phyloP scores from a whole-genome alignment of 1,140 invertebrate genomes.

The Drosophila lini region DNA sequence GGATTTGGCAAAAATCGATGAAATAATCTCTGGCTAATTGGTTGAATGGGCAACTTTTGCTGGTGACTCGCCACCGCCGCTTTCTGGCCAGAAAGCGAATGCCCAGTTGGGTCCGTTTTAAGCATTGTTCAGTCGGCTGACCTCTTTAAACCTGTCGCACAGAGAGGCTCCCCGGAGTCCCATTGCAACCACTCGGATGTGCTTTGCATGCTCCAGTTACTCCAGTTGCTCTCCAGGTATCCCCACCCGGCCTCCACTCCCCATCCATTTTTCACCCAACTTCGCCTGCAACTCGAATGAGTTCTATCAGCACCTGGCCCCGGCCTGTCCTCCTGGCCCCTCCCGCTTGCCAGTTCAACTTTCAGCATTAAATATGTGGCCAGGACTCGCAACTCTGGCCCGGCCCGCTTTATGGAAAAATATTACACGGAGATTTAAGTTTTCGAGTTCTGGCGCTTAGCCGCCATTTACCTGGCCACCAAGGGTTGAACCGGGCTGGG shows the following conservation, averaged over 20 bases:
- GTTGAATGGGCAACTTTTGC: slow-evolving; percentile 50
- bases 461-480: slow-evolving; percentile 68
- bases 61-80: slow-evolving; percentile 15
- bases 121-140: slow-evolving; percentile 53
- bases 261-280: slow-evolving; percentile 26
- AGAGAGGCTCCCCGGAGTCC: slow-evolving; percentile 35
- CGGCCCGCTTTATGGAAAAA: slow-evolving; percentile 67
- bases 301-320: slow-evolving; percentile 54
- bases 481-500: slow-evolving; percentile 17
- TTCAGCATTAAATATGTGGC: slow-evolving; percentile 78
- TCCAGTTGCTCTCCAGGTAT: slow-evolving; percentile 28
- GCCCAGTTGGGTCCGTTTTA: slow-evolving; percentile 49
- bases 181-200: slow-evolving; percentile 72
- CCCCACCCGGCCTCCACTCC: slow-evolving; percentile 5
- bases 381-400: slow-evolving; percentile 29
- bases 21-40: slow-evolving; percentile 58
- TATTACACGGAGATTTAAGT: slow-evolving; percentile 79
- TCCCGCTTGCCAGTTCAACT: slow-evolving; percentile 40
- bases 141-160: slow-evolving; percentile 55
- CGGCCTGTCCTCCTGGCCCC: slow-evolving; percentile 10
- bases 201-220: slow-evolving; percentile 76
- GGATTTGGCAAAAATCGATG: slow-evolving; percentile 44
- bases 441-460: slow-evolving; percentile 62
- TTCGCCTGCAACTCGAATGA: slow-evolving; percentile 49
- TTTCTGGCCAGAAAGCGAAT: slow-evolving; percentile 37